Percentiles rank a stretch among this genome's conserved stretches.
phyloP scores from a whole-genome alignment of 2,797 vertebrate genomes.

The Neopelma chrysocephalum region DNA sequence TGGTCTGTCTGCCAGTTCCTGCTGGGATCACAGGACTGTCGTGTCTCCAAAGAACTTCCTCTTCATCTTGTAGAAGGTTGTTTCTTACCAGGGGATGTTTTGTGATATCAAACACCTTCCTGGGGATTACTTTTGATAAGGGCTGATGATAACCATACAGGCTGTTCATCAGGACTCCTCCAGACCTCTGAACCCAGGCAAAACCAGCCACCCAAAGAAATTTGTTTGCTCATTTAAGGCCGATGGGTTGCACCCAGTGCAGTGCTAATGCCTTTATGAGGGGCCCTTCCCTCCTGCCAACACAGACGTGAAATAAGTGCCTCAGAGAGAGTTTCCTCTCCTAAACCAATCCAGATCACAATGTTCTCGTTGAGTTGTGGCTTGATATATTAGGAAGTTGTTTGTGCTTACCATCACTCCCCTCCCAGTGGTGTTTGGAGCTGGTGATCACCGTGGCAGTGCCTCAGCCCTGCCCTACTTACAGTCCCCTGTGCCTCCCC shows the following conservation, averaged over 20 bases:
- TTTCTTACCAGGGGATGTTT: neutral
- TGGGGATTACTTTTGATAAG: neutral
- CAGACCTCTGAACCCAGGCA: neutral
- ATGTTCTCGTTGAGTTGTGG: neutral
- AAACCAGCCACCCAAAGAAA: neutral
- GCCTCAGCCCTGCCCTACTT: neutral
- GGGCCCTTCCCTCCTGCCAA: neutral
- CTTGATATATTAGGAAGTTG: neutral
- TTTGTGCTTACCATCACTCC: neutral
- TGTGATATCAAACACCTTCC: neutral
- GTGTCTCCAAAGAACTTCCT: neutral
- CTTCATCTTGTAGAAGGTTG: neutral
- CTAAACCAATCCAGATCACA: neutral
- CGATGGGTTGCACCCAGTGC: neutral
- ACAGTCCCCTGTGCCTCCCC: neutral
- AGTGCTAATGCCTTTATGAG: neutral
- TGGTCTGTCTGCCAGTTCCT: neutral
- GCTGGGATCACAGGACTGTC: conserved; percentile 7
- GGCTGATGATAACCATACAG: neutral
- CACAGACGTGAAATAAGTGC: neutral
- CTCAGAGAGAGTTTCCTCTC: neutral
- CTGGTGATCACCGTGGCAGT: neutral
- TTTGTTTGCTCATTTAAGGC: neutral
- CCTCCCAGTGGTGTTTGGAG: neutral
- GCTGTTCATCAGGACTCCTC: neutral